These are phyloP conservation scores for Cylas formicarius DNA, from an alignment of 1,140 invertebrate species.

Conservation along the genomic window DNA sequence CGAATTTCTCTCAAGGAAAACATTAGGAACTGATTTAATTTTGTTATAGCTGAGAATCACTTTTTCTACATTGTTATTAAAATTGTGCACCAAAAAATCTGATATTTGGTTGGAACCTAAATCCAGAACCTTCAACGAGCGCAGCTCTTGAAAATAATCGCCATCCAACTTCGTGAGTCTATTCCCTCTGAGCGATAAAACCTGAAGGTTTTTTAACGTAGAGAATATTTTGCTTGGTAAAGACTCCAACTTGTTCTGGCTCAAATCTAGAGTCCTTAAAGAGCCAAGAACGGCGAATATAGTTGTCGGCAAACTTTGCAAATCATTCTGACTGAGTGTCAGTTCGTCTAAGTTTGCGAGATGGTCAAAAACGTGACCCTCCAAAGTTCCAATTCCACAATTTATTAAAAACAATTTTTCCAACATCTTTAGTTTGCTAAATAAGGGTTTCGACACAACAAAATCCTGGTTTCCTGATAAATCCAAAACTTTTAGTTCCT, in stretches of 20 bases:
- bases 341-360: neutral
- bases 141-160: neutral
- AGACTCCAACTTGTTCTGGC: neutral
- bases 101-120: neutral
- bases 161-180: neutral
- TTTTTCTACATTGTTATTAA: neutral
- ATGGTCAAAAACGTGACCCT: neutral
- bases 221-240: neutral
- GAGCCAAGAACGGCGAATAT: neutral
- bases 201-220: neutral
- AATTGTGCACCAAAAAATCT: neutral
- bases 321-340: neutral
- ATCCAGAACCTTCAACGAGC: neutral
- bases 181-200: neutral
- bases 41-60: neutral
- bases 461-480: neutral
- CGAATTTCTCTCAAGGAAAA: neutral
- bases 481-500: neutral
- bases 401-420: neutral
- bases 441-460: neutral
- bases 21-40: neutral
- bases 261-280: neutral
- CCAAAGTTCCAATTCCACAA: neutral
- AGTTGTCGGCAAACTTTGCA: neutral
- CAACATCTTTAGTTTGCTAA: neutral